Percentiles rank a stretch among this genome's conserved stretches.
phyloP scores from a whole-genome alignment of 2,113 vertebrate genomes.

The Brachypodius melanocephalos region DNA sequence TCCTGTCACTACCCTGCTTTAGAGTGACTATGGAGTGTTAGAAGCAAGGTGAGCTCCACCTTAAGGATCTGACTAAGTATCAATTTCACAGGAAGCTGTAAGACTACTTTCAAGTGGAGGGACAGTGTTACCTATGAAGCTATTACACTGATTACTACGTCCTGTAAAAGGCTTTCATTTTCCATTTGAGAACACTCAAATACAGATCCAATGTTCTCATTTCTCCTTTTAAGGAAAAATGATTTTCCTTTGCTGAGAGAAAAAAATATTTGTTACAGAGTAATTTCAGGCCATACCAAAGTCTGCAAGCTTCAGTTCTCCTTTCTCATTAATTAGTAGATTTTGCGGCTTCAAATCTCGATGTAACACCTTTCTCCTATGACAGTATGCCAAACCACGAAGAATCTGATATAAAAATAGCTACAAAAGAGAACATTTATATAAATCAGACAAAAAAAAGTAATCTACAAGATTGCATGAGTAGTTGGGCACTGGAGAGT shows the following conservation, averaged over 20 bases:
- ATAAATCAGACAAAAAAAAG: background rate
- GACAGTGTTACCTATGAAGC: background rate
- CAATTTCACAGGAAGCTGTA: background rate
- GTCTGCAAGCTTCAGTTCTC: conserved; percentile 96
- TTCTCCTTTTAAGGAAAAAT: background rate
- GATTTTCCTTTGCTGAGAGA: background rate
- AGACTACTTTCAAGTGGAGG: background rate
- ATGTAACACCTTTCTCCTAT: conserved; percentile 94
- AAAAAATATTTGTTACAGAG: background rate
- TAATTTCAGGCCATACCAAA: conserved; percentile 82
- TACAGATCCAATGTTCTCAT: background rate
- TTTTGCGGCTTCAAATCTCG: conserved; percentile 98
- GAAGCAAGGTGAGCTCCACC: background rate
- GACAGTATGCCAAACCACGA: conserved; percentile 96
- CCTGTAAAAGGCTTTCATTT: background rate
- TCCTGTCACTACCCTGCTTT: background rate
- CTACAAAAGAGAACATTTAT: conserved; percentile 71
- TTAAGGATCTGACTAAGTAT: background rate
- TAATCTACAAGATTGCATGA: background rate
- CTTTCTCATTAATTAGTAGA: conserved; percentile 95
- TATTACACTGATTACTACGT: background rate
- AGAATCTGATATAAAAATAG: conserved; percentile 98
- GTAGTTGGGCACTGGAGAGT: background rate
- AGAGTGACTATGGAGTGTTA: background rate
- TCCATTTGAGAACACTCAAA: background rate